These are phyloP conservation scores for Petrocephalus sullivani DNA, from an alignment of 2,797 vertebrate genomes.

Conservation along the genomic window DNA sequence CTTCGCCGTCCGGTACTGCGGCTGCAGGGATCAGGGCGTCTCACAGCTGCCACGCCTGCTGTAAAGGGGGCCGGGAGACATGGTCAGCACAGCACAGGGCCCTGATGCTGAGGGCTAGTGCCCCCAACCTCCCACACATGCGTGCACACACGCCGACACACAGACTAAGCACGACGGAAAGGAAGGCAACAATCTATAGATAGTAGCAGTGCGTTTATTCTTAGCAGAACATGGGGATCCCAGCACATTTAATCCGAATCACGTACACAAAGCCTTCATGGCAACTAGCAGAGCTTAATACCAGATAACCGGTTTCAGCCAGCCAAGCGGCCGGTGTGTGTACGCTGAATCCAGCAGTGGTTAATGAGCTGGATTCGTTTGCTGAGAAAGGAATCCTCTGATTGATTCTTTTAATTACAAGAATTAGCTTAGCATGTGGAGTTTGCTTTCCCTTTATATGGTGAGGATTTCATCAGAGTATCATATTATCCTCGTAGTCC, in stretches of 20 bases:
- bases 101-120: not conserved
- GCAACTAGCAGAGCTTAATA: not conserved
- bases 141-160: not conserved
- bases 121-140: not conserved
- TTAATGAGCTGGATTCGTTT: not conserved
- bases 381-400: not conserved
- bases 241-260: no score
- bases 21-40: constrained; percentile 51
- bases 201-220: not conserved
- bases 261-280: no score
- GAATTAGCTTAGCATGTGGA: not conserved
- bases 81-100: not conserved
- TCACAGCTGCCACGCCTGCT: constrained; percentile 43
- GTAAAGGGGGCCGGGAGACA: no score
- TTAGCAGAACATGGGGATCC: not conserved
- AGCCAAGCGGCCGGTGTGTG: not conserved
- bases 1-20: constrained; percentile 30
- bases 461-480: not conserved
- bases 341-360: not conserved
- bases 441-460: not conserved
- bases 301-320: not conserved
- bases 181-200: not conserved
- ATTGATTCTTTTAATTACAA: not conserved
- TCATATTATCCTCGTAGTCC: not conserved
- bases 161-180: not conserved